Evolutionary conservation across 2,113 vertebrate species (phyloP).

Genomic region (Picathartes gymnocephalus): DNA sequence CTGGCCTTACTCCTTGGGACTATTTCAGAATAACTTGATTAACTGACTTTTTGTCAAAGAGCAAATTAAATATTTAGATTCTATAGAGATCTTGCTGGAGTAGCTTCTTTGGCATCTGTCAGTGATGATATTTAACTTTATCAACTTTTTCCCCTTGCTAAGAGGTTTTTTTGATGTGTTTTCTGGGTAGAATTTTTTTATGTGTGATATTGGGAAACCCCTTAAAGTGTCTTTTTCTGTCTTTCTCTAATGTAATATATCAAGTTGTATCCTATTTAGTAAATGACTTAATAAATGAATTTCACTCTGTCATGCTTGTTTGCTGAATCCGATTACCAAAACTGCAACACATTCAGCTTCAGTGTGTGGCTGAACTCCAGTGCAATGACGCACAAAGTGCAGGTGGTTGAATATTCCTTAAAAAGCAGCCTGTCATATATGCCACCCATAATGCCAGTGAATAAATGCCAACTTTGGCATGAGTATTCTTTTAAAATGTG

Average conservation of each 20-base stretch:
- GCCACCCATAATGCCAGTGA: neutral
- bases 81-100: neutral
- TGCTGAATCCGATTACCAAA: neutral
- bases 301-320: neutral
- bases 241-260: neutral
- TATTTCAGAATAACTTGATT: neutral
- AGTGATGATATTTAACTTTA: neutral
- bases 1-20: neutral
- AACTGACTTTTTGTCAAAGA: neutral
- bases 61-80: neutral
- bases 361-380: neutral
- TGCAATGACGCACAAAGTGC: neutral
- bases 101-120: neutral
- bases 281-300: neutral
- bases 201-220: neutral
- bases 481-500: neutral
- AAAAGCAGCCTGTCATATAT: neutral
- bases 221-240: neutral
- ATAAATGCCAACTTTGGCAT: neutral
- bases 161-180: neutral
- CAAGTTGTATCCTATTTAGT: neutral
- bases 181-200: neutral
- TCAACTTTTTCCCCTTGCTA: neutral
- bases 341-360: neutral
- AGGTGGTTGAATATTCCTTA: neutral